Evolutionary conservation across 2,888 invertebrate species (phyloP).

Genomic region (Acanthosepion esculentum): DNA sequence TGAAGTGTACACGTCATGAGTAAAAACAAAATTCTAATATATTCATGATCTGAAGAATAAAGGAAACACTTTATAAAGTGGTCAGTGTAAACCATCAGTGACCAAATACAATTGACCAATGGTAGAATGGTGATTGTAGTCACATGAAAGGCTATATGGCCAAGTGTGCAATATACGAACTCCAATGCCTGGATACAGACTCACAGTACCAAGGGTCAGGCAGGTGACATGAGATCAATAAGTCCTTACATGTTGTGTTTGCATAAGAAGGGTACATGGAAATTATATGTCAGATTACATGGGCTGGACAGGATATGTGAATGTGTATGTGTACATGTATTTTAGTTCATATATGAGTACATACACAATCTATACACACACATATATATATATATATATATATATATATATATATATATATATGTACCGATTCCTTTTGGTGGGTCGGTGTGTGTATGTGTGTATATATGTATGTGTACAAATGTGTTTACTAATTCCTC

Average conservation of each 20-base stretch:
- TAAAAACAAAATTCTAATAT: neutral
- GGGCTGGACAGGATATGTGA: neutral
- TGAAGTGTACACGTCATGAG: neutral
- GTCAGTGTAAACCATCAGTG: neutral
- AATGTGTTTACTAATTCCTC: too few species aligned
- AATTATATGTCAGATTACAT: constrained; percentile 8
- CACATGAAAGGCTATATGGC: constrained; percentile 7
- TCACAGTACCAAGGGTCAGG: neutral
- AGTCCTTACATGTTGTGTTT: constrained; percentile 11
- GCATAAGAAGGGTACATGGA: neutral
- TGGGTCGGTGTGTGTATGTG: too few species aligned
- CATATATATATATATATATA: too few species aligned
- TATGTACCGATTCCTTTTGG: too few species aligned
- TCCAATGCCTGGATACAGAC: neutral
- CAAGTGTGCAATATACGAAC: neutral
- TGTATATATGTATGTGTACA: too few species aligned
- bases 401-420: neutral
- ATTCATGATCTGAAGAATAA: neutral
- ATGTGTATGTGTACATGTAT: neutral
- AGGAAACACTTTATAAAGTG: neutral
- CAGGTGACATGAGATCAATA: neutral
- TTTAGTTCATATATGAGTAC: neutral
- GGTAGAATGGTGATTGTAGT: neutral
- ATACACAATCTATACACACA: too few species aligned
- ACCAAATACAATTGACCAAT: neutral